Evolutionary conservation across 2,797 vertebrate species (phyloP), one percentile per base, ranked within the genome.

Genomic region (Anableps anableps): DNA sequence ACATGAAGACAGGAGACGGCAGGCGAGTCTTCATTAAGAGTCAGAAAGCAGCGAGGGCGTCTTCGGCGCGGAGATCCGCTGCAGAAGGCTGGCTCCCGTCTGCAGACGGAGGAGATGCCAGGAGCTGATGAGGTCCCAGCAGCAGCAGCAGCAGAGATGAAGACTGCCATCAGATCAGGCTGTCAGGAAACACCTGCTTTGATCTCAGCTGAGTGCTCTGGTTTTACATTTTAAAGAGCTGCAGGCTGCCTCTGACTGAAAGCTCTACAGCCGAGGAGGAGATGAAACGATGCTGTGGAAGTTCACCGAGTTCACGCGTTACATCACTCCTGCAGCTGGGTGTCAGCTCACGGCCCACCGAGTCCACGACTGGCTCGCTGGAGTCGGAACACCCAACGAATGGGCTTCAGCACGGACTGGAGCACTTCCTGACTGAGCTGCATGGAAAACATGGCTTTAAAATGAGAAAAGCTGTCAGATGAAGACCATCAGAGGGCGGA

Each of bases 181-280:
- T 68, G 80, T 84, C 86, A 81, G 80, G 78, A 88, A 84, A 84
- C 78, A 74, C 80, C 82, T 79, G 80, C 86, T 89, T 88, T 88
- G 88, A 89, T 88, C 86, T 88, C 77, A 74, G 84, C 78, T 47
- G 78, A 76, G 77, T 6, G 45, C n/a, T 58, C 62, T 2, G 34
- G 50, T 74, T 84, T 83, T 83, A 76, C 84, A 88, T 86, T 85
- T 89, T 87, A 86, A 85, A 85, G 82, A 76, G 82, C 74, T 72
- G 75, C 86, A 68, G 72, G 84, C 80, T 80, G 85, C 77, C 72
- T 75, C 73, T 0, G 72, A 26, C 23, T 29, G 73, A 36, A 48
- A 38, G 19, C 80, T 79, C 74, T 62, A 4, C 80, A 50, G 87
- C 80, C 85, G 80, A 51, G 74, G 3, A 3, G 8, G 76, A 86